These are phyloP conservation scores for Orthosia incerta DNA, from an alignment of 2,888 invertebrate genomes.

Conservation along the genomic window DNA sequence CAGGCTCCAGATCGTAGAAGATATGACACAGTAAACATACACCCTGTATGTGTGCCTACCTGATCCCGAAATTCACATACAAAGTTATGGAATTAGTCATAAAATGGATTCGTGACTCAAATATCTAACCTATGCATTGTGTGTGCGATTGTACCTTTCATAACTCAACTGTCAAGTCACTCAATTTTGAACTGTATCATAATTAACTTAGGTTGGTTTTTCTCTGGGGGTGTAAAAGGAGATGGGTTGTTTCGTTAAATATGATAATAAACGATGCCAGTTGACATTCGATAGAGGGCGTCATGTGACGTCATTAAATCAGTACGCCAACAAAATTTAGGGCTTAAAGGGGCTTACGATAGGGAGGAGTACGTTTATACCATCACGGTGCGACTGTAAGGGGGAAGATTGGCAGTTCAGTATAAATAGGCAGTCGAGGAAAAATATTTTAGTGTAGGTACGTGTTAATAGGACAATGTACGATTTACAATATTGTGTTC, in stretches of 20 bases:
- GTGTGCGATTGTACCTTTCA: conserved; percentile 50
- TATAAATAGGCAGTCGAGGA: conserved; percentile 50
- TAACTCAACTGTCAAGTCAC: conserved; percentile 26
- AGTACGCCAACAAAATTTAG: conserved; percentile 88
- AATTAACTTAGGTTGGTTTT: conserved; percentile 24
- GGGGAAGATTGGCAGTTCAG: conserved; percentile 61
- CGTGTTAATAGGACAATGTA: conserved; percentile 48
- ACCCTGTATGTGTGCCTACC: conserved; percentile 75
- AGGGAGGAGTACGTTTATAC: conserved; percentile 72
- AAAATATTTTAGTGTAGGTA: conserved; percentile 61
- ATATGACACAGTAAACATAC: conserved; percentile 87
- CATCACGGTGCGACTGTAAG: conserved; percentile 66
- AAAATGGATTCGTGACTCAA: conserved; percentile 91
- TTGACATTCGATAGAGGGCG: conserved; percentile 90
- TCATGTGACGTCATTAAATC: conserved; percentile 90
- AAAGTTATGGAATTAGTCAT: conserved; percentile 91
- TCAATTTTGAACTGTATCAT: conserved; percentile 46
- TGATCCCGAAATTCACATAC: conserved; percentile 90
- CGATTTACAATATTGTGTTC: conserved; percentile 9
- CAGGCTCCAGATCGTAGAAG: conserved; percentile 77
- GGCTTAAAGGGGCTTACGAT: conserved; percentile 82
- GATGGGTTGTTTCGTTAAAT: conserved; percentile 59
- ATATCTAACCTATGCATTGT: conserved; percentile 88
- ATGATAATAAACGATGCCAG: conserved; percentile 80
- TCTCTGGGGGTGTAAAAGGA: background rate